Evolutionary conservation across 2,797 vertebrate genomes (phyloP), one percentile per base, ranked within the genome.

Genomic region (Acanthopagrus latus): DNA sequence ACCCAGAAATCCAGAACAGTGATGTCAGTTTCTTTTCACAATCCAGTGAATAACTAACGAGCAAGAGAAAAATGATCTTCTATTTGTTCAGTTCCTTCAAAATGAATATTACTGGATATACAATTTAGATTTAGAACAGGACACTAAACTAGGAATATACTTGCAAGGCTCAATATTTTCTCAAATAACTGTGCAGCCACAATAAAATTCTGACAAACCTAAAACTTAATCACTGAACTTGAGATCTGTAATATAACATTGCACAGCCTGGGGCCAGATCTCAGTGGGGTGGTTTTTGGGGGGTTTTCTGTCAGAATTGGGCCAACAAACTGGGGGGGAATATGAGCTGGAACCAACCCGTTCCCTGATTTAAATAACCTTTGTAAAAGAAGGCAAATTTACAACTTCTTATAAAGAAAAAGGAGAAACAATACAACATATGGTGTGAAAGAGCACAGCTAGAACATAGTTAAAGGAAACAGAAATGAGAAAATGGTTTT

Each of bases 391-490:
- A 94, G 93, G 92, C 81, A 93, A 90, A 88, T 87, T 83, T 74
- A 91, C 85, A 92, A 92, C 90, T 95, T 94, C 94, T 95, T 94
- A 95, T 92, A 92, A 94, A 95, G 93, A 95, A 92, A 87, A 93
- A 79, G 68, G 78, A 83, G 81, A 92, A 92, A 91, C 58, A 87
- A 91, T 86, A 84, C 52, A 86, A 79, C 71, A 84, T 86, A 62
- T 85, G 86, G 84, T 64, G 60, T 84, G 79, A 86, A 91, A 91
- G 38, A 58, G 78, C 43, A 91, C 38, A 58, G 78, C 44, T 59
- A 63, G 60, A 56, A 48, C 25, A 25, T 16, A 68, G 58, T 54
- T 23, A 33, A 66, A 21, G 18, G 10, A 78, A 87, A 77, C 44
- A 52, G 23, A 81, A 74, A 80, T 14, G 8, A 82, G 29, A 54